These are phyloP conservation scores for Melangyna quadrimaculata DNA, from an alignment of 2,888 invertebrate genomes.

Conservation along the genomic window DNA sequence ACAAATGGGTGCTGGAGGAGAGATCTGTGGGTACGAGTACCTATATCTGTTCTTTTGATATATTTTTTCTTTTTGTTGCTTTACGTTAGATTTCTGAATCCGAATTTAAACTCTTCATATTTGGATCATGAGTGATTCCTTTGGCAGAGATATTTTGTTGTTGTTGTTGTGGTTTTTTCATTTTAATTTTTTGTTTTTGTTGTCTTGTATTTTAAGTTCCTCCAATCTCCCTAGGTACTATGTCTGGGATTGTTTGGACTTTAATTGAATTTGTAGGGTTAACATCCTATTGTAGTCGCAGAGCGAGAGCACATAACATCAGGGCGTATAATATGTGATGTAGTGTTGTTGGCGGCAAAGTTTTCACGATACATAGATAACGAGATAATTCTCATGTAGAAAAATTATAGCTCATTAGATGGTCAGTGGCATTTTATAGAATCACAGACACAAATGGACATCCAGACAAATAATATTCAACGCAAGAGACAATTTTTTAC, in stretches of 20 bases:
- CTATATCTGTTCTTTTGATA: not conserved
- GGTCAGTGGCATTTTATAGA: slow-evolving; percentile 67
- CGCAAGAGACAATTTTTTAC: slow-evolving; percentile 1
- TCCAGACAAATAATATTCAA: not conserved
- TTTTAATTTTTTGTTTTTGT: slow-evolving; percentile 6
- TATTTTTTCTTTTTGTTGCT: not conserved
- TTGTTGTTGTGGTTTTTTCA: too few species aligned
- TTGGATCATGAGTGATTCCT: slow-evolving; percentile 67
- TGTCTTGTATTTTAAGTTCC: slow-evolving; percentile 18
- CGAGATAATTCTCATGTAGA: slow-evolving; percentile 70
- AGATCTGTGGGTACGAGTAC: not conserved
- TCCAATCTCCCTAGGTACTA: not conserved
- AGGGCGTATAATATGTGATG: not conserved
- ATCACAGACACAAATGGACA: slow-evolving; percentile 18
- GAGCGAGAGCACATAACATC: too few species aligned
- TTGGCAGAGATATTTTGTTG: slow-evolving; percentile 8
- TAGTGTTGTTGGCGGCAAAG: slow-evolving; percentile 51
- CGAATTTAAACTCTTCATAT: slow-evolving; percentile 51
- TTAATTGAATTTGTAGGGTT: slow-evolving; percentile 72
- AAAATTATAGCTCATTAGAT: slow-evolving; percentile 71
- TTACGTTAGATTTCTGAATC: slow-evolving; percentile 24
- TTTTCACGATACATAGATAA: slow-evolving; percentile 59
- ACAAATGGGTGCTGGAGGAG: not conserved
- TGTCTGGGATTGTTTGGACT: slow-evolving; percentile 65
- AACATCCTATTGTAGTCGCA: slow-evolving; percentile 68